A percentile compares a stretch with the other conserved stretches of the same genome.
phyloP scores from a whole-genome alignment of 2,888 invertebrate species.

The Stenodema calcarata region DNA sequence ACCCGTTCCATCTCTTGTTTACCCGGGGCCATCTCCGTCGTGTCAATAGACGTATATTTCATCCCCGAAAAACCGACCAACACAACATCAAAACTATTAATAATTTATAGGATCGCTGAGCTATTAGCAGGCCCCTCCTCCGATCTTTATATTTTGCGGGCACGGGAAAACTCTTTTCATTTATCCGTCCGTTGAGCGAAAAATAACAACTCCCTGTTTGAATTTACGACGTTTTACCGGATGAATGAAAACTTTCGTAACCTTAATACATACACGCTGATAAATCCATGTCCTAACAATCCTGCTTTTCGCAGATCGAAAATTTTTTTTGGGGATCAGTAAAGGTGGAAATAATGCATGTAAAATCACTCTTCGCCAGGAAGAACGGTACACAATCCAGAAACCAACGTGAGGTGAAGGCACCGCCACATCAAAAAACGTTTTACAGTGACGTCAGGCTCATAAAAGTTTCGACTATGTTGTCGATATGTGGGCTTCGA shows the following conservation, averaged over 20 bases:
- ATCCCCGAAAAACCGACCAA: slow-evolving; percentile 15
- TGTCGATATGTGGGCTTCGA: neutral
- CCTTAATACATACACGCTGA: neutral
- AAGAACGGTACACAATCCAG: too few species aligned
- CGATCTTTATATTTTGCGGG: slow-evolving; percentile 37
- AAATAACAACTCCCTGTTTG: slow-evolving; percentile 15
- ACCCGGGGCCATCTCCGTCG: slow-evolving; percentile 33
- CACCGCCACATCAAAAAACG: too few species aligned
- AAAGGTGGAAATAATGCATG: too few species aligned
- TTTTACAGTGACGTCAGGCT: neutral
- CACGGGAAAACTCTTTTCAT: slow-evolving; percentile 7
- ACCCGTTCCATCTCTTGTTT: slow-evolving; percentile 41
- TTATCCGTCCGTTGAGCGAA: slow-evolving; percentile 14
- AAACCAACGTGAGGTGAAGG: neutral
- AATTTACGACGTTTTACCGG: slow-evolving; percentile 3
- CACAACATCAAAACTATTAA: slow-evolving; percentile 50
- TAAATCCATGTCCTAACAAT: neutral
- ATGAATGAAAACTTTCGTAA: slow-evolving; percentile 19
- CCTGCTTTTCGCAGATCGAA: neutral
- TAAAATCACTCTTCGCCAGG: too few species aligned
- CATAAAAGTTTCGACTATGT: neutral
- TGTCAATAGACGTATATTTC: slow-evolving; percentile 50
- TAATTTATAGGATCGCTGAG: slow-evolving; percentile 45
- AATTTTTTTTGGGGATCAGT: neutral
- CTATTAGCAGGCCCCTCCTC: slow-evolving; percentile 24